These are phyloP conservation scores for Magallana angulata DNA, from an alignment of 1,140 invertebrate species.

Conservation along the genomic window DNA sequence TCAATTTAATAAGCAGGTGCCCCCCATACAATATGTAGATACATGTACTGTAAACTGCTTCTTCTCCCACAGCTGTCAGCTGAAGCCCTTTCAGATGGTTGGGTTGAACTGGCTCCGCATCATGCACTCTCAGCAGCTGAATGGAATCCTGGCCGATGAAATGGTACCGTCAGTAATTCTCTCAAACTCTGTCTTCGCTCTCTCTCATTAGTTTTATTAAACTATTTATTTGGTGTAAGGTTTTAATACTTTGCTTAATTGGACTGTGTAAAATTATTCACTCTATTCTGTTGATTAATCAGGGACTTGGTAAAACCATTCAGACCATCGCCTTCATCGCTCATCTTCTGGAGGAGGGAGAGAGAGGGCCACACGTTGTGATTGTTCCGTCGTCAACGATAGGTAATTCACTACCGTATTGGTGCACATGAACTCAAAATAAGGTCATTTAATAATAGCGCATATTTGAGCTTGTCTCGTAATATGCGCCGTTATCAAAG, in stretches of 20 bases:
- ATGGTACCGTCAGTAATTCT: conserved; percentile 82
- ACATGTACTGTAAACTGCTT: too few relatives aligned
- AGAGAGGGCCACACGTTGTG: conserved; percentile 88
- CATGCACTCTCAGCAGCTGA: conserved; percentile 92
- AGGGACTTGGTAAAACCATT: conserved; percentile 94
- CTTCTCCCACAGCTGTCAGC: conserved; percentile 67
- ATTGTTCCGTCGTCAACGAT: conserved; percentile 95
- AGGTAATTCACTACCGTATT: conserved; percentile 76
- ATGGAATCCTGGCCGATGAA: conserved; percentile 95
- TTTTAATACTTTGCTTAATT: too few relatives aligned
- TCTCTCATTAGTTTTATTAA: too few relatives aligned
- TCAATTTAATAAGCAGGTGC: too few relatives aligned
- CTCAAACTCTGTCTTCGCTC: neutral
- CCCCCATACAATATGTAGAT: too few relatives aligned
- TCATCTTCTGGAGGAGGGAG: conserved; percentile 88
- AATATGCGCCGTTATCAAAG: too few relatives aligned
- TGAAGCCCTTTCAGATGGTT: conserved; percentile 94
- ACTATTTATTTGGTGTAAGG: too few relatives aligned
- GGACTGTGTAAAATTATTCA: neutral
- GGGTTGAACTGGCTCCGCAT: conserved; percentile 96
- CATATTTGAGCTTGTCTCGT: too few relatives aligned
- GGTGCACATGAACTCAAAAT: too few relatives aligned
- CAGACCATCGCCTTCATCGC: conserved; percentile 91
- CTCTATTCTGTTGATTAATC: neutral
- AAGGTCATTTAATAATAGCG: too few relatives aligned